Evolutionary conservation across 2,888 invertebrate species (phyloP).

Genomic region (Idaea biselata): DNA sequence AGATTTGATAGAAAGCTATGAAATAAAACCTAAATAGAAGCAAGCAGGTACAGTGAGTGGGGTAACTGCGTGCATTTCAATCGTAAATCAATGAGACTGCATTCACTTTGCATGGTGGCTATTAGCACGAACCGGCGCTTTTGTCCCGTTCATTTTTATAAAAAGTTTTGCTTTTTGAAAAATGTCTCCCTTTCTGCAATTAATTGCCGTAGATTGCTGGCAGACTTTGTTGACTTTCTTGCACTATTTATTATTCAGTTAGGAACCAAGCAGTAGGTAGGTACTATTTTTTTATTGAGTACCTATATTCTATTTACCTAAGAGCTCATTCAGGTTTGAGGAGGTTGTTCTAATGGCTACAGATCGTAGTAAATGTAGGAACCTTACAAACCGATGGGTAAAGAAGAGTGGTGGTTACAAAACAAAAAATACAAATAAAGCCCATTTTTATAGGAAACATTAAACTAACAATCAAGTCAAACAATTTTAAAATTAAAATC

Average conservation of each 20-base stretch:
- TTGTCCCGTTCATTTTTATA: conserved; percentile 28
- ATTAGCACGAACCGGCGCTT: conserved; percentile 54
- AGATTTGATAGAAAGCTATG: not conserved
- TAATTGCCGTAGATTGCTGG: not conserved
- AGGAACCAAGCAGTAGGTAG: not conserved
- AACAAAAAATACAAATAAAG: too few species aligned
- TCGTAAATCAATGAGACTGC: conserved; percentile 59
- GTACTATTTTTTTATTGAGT: not conserved
- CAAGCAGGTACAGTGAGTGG: not conserved
- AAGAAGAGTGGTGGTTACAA: too few species aligned
- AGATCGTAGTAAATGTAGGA: too few species aligned
- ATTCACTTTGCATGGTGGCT: conserved; percentile 55
- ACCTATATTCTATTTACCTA: too few species aligned
- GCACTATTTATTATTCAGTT: not conserved
- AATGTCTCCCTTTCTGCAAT: conserved; percentile 1
- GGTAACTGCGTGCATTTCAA: conserved; percentile 41
- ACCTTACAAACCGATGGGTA: too few species aligned
- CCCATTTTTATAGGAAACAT: too few species aligned
- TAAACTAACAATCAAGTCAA: too few species aligned
- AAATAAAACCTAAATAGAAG: not conserved
- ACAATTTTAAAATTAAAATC: too few species aligned
- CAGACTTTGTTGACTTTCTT: not conserved
- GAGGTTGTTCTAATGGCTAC: too few species aligned
- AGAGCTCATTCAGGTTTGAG: too few species aligned
- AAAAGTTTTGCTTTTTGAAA: conserved; percentile 8